These are phyloP conservation scores for Sinodicranocentrus sp. DNA, from an alignment of 2,888 invertebrate genomes.

Conservation along the genomic window DNA sequence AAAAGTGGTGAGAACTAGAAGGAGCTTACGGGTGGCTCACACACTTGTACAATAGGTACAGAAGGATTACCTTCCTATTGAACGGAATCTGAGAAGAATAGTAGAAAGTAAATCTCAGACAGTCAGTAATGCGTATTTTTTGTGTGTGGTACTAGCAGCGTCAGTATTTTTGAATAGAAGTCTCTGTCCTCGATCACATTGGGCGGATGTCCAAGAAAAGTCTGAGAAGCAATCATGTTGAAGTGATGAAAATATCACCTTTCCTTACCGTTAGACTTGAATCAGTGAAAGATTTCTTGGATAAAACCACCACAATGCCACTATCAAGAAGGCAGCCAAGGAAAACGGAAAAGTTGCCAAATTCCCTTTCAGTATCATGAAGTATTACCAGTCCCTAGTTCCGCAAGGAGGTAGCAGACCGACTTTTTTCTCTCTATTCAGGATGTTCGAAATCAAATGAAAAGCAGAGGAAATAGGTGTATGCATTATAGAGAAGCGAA, in stretches of 20 bases:
- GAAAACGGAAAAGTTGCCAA: constrained; percentile 64
- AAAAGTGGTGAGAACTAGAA: background rate
- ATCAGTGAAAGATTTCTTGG: constrained; percentile 60
- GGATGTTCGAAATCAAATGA: background rate
- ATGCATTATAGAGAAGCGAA: constrained; percentile 11
- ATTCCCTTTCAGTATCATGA: constrained; percentile 43
- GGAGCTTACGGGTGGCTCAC: constrained; percentile 11
- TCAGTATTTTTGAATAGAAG: constrained; percentile 55
- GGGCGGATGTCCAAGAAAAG: constrained; percentile 74
- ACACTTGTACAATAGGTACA: constrained; percentile 41
- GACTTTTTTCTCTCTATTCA: constrained; percentile 14
- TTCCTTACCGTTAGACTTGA: constrained; percentile 62
- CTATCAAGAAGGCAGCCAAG: constrained; percentile 59
- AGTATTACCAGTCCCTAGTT: constrained; percentile 32
- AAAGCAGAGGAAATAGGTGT: background rate
- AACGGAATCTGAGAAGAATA: constrained; percentile 24
- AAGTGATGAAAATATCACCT: constrained; percentile 76
- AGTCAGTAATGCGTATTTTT: constrained; percentile 40
- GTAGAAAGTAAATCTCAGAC: constrained; percentile 21
- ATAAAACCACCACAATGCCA: constrained; percentile 52
- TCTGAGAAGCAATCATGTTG: constrained; percentile 73
- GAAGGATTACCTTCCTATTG: constrained; percentile 40
- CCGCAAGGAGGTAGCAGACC: background rate
- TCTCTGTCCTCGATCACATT: constrained; percentile 64
- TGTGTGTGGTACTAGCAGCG: constrained; percentile 15